A percentile compares a stretch with the other conserved stretches of the same genome.
Evolutionary conservation across 2,797 vertebrate species (phyloP).

Genomic region (Poliocrania exsul): DNA sequence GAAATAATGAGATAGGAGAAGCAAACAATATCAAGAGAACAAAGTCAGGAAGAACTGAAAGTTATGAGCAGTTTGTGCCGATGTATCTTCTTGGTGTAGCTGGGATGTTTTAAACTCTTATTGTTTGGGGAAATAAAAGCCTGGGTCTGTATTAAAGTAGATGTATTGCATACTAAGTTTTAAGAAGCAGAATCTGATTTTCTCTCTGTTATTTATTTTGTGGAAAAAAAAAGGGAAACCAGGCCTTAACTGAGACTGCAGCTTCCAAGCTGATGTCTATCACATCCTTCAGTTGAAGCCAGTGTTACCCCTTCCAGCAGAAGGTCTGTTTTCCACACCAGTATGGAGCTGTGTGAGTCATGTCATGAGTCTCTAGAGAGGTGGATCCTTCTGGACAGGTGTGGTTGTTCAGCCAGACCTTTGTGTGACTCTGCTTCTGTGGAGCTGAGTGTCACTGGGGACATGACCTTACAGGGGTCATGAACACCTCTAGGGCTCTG

Average conservation of each 20-base stretch:
- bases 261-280: not conserved
- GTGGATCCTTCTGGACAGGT: not conserved
- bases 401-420: not conserved
- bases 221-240: not conserved
- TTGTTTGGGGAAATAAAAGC: slow-evolving; percentile 28
- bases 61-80: not conserved
- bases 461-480: not conserved
- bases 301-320: not conserved
- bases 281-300: not conserved
- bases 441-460: not conserved
- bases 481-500: not conserved
- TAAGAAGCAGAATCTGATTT: not conserved
- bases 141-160: not conserved
- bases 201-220: not conserved
- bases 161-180: not conserved
- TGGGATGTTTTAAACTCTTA: slow-evolving; percentile 3
- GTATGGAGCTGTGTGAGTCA: not conserved
- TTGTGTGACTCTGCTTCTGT: not conserved
- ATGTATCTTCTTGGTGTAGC: not conserved
- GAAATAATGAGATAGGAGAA: not conserved
- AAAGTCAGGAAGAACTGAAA: not conserved
- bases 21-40: not conserved
- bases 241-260: not conserved
- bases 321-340: not conserved
- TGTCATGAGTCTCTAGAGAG: not conserved